Percentiles rank a stretch among this genome's conserved stretches.
These are phyloP conservation scores for Pocillopora verrucosa DNA, from an alignment of 64 coral and sea anemone species.

Conservation along the genomic window DNA sequence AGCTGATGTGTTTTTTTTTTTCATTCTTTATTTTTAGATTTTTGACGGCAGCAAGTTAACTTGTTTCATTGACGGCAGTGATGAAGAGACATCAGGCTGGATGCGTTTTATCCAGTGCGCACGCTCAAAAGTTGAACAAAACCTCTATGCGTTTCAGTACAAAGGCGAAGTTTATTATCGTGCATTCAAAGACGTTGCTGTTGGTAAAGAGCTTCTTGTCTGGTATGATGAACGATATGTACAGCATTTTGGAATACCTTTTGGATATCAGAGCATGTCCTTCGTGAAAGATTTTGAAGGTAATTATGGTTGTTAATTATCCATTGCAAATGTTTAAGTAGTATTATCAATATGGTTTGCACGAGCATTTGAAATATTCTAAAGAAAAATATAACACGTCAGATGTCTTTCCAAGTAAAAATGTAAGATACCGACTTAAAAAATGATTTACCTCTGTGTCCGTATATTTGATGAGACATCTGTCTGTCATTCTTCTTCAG, in stretches of 20 bases:
- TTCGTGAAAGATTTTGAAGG: neutral
- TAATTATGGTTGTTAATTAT: neutral
- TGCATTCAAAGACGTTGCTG: constrained; percentile 32
- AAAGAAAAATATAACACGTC: no score
- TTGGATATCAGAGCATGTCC: neutral
- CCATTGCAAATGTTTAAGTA: no score
- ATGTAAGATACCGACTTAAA: no score
- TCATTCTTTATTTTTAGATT: constrained; percentile 36
- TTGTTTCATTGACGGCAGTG: constrained; percentile 63
- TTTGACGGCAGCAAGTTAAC: constrained; percentile 38
- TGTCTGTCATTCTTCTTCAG: neutral
- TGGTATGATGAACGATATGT: constrained; percentile 66
- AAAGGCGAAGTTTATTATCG: constrained; percentile 49
- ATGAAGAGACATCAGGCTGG: constrained; percentile 37
- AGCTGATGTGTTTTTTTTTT: neutral
- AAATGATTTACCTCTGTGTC: no score
- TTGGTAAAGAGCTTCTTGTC: constrained; percentile 64
- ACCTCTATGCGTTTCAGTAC: constrained; percentile 54
- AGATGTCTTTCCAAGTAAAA: no score
- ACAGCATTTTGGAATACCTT: constrained; percentile 67
- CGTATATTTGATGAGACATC: neutral
- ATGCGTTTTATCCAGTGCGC: constrained; percentile 81
- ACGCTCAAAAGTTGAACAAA: constrained; percentile 55
- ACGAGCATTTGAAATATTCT: no score
- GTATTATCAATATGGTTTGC: no score